Percentiles rank a stretch among this genome's conserved stretches.
These are phyloP conservation scores for Tor tambroides DNA, from an alignment of 2,113 vertebrate genomes.

Conservation along the genomic window DNA sequence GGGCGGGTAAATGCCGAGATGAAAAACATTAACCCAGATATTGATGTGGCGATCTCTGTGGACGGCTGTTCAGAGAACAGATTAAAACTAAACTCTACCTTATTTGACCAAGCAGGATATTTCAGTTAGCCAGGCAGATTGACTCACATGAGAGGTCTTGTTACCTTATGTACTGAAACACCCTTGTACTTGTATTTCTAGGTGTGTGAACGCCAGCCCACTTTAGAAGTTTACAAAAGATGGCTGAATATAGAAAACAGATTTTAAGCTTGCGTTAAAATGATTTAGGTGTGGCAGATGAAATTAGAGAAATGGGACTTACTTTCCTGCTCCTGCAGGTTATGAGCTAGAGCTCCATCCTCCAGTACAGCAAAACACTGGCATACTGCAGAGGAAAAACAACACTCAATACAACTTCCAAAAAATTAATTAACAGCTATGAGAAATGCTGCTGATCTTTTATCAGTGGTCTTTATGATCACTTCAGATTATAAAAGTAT, in stretches of 20 bases:
- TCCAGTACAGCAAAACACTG: slow-evolving; percentile 78
- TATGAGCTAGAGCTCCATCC: slow-evolving; percentile 75
- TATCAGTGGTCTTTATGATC: not conserved
- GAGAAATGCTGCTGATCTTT: not conserved
- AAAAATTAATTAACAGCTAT: not conserved
- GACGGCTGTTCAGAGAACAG: not conserved
- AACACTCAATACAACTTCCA: slow-evolving; percentile 31
- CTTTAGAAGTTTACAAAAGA: not conserved
- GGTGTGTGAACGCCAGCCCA: not conserved
- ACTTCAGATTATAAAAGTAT: not conserved
- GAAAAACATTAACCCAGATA: not conserved
- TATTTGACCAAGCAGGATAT: not conserved
- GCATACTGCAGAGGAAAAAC: slow-evolving; percentile 68
- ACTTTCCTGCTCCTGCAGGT: slow-evolving; percentile 80
- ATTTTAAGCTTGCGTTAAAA: not conserved
- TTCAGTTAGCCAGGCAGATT: not conserved
- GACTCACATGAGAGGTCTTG: not conserved
- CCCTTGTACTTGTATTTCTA: not conserved
- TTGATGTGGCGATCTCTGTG: not conserved
- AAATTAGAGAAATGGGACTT: slow-evolving; percentile 57
- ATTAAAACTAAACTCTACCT: not conserved
- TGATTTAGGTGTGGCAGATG: not conserved
- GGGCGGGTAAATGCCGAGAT: not conserved
- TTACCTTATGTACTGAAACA: not conserved
- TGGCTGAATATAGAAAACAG: not conserved